These are phyloP conservation scores for Vombatus ursinus DNA, from an alignment of 2,113 vertebrate genomes.

Conservation along the genomic window DNA sequence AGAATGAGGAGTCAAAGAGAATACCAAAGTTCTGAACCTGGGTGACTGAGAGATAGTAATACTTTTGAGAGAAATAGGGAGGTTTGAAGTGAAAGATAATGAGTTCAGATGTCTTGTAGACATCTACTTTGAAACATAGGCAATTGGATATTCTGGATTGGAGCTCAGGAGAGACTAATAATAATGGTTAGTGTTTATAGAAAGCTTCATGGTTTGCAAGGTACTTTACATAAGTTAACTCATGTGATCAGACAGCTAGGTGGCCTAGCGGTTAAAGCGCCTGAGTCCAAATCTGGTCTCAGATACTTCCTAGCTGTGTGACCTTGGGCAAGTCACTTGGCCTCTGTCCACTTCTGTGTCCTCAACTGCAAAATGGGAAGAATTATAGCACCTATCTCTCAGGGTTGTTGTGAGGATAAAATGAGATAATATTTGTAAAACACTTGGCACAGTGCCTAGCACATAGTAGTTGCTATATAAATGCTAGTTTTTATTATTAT, in stretches of 20 bases:
- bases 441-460: background rate
- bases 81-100: background rate
- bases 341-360: background rate
- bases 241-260: no score
- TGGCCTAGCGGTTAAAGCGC: background rate
- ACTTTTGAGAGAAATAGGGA: background rate
- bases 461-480: background rate
- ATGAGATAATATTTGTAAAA: background rate
- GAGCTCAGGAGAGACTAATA: background rate
- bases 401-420: background rate
- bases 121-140: background rate
- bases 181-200: background rate
- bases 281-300: background rate
- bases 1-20: background rate
- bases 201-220: background rate
- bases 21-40: background rate
- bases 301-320: background rate
- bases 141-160: background rate
- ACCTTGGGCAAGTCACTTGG: background rate
- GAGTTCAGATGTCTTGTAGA: background rate
- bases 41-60: background rate
- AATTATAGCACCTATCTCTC: background rate
- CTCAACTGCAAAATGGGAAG: background rate
- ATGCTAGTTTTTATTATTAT: no score
- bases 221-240: background rate